These are phyloP conservation scores for Trogon surrucura DNA, from an alignment of 2,113 vertebrate genomes.

Conservation along the genomic window DNA sequence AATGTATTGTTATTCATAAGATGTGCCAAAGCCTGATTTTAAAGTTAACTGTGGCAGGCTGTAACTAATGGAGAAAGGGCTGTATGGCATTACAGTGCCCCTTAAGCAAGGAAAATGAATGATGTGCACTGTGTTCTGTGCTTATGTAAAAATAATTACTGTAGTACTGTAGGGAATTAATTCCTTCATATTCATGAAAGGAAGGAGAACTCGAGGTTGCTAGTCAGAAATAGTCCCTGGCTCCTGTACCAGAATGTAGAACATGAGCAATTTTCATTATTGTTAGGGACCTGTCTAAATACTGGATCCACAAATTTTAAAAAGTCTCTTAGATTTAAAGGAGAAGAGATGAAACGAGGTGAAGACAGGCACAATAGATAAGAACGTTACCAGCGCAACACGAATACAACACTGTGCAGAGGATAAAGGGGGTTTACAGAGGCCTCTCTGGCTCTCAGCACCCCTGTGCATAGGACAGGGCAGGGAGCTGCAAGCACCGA, in stretches of 20 bases:
- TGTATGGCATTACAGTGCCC: not conserved
- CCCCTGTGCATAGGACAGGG: not conserved
- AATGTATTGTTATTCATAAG: conserved; percentile 55
- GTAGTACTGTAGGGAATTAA: not conserved
- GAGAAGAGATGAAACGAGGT: not conserved
- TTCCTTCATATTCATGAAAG: not conserved
- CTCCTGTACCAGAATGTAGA: not conserved
- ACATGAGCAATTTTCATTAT: not conserved
- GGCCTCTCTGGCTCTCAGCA: not conserved
- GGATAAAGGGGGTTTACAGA: not conserved
- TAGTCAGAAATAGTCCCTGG: not conserved
- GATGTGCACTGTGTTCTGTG: not conserved
- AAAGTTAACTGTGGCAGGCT: conserved; percentile 16
- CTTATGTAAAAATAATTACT: conserved; percentile 36
- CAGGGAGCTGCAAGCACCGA: rapidly evolving
- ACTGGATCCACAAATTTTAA: not conserved
- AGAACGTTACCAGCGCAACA: not conserved
- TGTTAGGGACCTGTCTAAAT: not conserved
- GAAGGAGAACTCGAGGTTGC: not conserved
- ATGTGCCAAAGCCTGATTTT: conserved; percentile 28
- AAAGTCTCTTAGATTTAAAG: not conserved
- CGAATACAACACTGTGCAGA: not conserved
- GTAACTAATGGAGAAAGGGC: conserved; percentile 46
- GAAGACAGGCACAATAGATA: not conserved
- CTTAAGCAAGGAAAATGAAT: conserved; percentile 14